These are phyloP conservation scores for Elephantulus edwardii DNA, from an alignment of 2,113 vertebrate species.

Conservation along the genomic window DNA sequence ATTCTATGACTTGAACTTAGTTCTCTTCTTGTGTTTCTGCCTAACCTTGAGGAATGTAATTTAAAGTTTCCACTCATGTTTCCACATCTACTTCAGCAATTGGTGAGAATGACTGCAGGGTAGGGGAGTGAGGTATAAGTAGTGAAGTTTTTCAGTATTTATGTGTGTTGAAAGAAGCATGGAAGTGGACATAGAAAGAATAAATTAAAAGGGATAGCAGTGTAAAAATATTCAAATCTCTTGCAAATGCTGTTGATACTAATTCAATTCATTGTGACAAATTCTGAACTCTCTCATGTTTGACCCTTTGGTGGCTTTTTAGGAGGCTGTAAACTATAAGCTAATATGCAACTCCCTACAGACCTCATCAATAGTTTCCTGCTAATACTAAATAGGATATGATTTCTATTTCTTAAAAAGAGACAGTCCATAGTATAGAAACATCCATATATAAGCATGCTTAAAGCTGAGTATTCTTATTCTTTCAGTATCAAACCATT, in stretches of 20 bases:
- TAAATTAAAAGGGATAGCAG: too few species aligned
- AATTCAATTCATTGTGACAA: too few species aligned
- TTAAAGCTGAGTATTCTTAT: not conserved
- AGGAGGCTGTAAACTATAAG: too few species aligned
- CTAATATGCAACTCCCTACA: too few species aligned
- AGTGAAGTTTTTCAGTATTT: not conserved
- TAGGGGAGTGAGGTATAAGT: rapidly evolving
- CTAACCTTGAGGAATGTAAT: conserved; percentile 15
- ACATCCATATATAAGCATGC: too few species aligned
- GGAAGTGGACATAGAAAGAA: too few species aligned
- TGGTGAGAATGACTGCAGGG: too few species aligned
- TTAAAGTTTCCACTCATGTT: not conserved
- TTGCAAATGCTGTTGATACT: not conserved
- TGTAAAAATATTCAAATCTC: not conserved
- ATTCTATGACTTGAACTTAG: not conserved
- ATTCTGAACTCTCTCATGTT: too few species aligned
- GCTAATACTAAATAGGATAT: too few species aligned
- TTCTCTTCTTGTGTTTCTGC: not conserved
- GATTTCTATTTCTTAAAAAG: not conserved
- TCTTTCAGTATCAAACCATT: not conserved
- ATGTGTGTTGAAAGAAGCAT: not conserved
- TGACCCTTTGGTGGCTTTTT: too few species aligned
- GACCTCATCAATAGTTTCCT: too few species aligned
- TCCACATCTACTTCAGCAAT: not conserved
- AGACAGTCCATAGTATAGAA: not conserved